Evolutionary conservation across 2,888 invertebrate genomes (phyloP), one percentile per base, ranked within the genome.

Genomic region (Drosophila histrio): DNA sequence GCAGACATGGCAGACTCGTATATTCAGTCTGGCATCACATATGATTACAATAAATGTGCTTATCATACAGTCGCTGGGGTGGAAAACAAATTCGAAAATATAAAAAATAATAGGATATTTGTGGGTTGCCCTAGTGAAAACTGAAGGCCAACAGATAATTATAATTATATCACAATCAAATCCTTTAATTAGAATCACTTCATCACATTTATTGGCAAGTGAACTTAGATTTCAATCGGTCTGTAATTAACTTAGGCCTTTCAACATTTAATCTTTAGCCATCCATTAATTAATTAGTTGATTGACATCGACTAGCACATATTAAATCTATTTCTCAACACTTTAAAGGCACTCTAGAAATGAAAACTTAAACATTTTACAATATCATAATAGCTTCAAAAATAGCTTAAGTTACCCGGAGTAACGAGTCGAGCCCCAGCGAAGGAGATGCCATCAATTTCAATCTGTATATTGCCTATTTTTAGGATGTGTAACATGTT

Each of bases 391-490:
- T 54, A n/a, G 49, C 26, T 11, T 7, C 38, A 9, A 43, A 36
- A 28, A 41, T 44, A 54, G 38, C 64, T 28, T 8, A 43, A 34
- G 36, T 52, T 53, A 36, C n/a, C 43, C 47, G 0, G 13, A 26
- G 54, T 26, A 56, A 65, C 60, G n/a, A 50, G 30, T 34, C 2
- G 34, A 17, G 28, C 6, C 9, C 9, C 28, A 22, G 43, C 41
- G 30, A 26, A 65, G 56, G 49, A 21, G 21, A 41, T 39, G 56
- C 76, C 68, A 81, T 81, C 86, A 81, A 85, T 81, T 77, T 82
- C 79, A 85, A 81, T 81, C 74, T 74, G 63, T 64, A 65, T 60
- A 67, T 72, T 53, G 76, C 41, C 68, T 81, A 82, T 85, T 79
- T 74, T 69, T 43, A 46, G 86, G 57, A 8, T 36, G 28, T 26